These are phyloP conservation scores for Lochmaea crataegi DNA, from an alignment of 2,888 invertebrate genomes.

Conservation along the genomic window DNA sequence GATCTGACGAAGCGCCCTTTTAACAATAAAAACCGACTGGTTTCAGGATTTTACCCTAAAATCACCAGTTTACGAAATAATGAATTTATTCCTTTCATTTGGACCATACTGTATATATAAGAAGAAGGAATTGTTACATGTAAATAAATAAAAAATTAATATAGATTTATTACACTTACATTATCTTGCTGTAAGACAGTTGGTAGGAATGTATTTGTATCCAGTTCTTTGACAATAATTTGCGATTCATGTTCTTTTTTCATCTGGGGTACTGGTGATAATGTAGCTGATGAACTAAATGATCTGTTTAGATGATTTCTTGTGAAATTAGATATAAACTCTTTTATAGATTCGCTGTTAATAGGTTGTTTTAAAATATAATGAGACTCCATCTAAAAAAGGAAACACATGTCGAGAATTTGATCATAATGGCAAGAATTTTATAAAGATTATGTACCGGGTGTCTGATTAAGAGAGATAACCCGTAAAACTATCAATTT, in stretches of 20 bases:
- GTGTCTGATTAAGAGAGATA: no score
- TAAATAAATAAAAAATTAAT: no score
- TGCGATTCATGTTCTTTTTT: conserved; percentile 33
- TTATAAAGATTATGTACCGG: no score
- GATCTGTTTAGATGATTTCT: conserved; percentile 57
- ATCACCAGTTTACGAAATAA: no score
- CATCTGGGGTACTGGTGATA: conserved; percentile 49
- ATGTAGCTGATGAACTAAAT: conserved; percentile 52
- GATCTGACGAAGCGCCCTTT: no score
- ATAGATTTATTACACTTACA: conserved; percentile 62
- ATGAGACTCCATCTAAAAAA: conserved; percentile 76
- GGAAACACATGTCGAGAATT: conserved; percentile 29
- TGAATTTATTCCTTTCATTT: no score
- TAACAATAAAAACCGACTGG: no score
- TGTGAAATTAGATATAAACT: conserved; percentile 70
- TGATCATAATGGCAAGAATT: no score
- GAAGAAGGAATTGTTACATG: no score
- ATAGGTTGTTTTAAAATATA: conserved; percentile 71
- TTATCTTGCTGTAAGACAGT: conserved; percentile 71
- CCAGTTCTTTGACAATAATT: conserved; percentile 74
- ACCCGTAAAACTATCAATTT: no score
- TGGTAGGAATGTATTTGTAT: conserved; percentile 73
- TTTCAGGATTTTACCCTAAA: no score
- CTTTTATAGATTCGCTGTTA: conserved; percentile 66
- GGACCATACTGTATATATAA: no score